Conservation (phyloP, 2,797 vertebrate genomes). For the Denticeps clupeoides region DNA sequence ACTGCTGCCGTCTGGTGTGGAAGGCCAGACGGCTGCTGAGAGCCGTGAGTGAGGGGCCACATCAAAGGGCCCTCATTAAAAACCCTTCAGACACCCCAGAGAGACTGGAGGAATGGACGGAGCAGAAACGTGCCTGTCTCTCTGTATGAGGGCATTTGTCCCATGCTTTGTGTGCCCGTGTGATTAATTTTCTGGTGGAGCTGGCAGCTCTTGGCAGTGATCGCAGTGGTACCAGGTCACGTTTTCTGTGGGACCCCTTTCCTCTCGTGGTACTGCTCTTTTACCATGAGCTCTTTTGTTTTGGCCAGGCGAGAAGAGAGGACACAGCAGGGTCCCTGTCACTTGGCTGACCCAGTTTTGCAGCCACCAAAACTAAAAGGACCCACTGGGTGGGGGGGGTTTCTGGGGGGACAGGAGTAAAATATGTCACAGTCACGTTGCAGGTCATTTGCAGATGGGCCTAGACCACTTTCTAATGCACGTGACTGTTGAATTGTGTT, state of each 20-base stretch:
- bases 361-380: constrained; percentile 1
- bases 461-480: constrained; percentile 11
- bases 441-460: background rate
- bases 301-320: background rate
- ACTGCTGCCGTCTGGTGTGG: background rate
- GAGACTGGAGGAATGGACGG: constrained; percentile 1
- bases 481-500: constrained; percentile 11
- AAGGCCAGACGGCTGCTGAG: background rate
- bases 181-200: background rate
- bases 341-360: constrained; percentile 18
- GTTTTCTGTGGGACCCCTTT: background rate
- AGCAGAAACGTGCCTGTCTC: constrained; percentile 7
- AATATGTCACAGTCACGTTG: constrained; percentile 24
- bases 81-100: constrained; percentile 7
- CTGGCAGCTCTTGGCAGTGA: constrained; percentile 4
- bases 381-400: background rate
- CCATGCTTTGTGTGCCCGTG: background rate
- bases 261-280: background rate
- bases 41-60: background rate
- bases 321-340: background rate
- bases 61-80: constrained; percentile 12
- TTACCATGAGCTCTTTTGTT: background rate
- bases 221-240: background rate
- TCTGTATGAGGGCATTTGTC: background rate
- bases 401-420: no score